Evolutionary conservation across 2,113 vertebrate genomes (phyloP), one percentile per base, ranked within the genome.

Genomic region (Perca fluviatilis): DNA sequence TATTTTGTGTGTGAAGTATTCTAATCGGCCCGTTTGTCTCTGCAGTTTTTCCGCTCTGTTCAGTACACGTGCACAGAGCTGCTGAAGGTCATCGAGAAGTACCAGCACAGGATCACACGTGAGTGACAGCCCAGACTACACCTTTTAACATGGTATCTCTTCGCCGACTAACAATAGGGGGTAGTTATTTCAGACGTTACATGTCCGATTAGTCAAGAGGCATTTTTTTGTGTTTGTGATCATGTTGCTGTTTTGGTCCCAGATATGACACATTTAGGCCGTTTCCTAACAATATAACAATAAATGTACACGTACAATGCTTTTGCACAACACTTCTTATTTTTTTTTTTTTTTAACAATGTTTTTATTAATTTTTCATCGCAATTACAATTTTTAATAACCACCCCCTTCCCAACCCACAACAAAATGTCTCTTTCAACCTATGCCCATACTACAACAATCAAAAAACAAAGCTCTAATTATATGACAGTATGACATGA

Each of bases 31-130:
- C 10, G 5, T 76, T 68, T 36, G 14, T 89, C 71, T 94, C 81
- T 85, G 33, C 92, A 97, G 96, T 95, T 97, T 85, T 97, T 97
- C 92, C 96, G 90, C 77, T 96, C 94, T 2, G 94, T 97, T 87
- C 95, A 97, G 92, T 86, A 75, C 58, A 96, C 96, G 10, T 96
- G 96, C 86, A 96, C 93, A 9, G 95, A 95, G 91, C 94, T 94
- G 86, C 93, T 97, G 91, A 98, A 97, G 93, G 95, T 95, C 82
- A 95, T 96, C 5, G 96, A 97, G 92, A 96, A 95, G 90, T 96
- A 98, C 87, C 95, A 96, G 90, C 91, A 95, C 58, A 91, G 94
- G 86, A 95, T 97, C 84, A 93, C 95, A 89, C 92, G 96, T 97
- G 93, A 95, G 94, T 90, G 70, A 64, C 12, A 14, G 12, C 57